Evolutionary conservation across 2,113 vertebrate species (phyloP).

Genomic region (Pelecanus crispus): DNA sequence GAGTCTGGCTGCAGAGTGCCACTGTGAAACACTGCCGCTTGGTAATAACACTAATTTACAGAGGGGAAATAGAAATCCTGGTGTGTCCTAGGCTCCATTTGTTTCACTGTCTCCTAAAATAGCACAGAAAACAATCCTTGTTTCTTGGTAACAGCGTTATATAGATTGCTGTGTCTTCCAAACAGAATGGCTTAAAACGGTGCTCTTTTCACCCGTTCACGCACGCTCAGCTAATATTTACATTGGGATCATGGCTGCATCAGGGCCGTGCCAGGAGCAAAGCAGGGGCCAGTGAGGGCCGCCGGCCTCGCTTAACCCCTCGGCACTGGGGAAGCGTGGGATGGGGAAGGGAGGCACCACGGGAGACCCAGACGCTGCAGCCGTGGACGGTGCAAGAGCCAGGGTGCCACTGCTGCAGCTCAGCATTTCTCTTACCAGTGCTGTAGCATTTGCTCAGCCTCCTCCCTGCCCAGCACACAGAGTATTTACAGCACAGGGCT

Average conservation of each 20-base stretch:
- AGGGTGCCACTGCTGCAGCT: not conserved
- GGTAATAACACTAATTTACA: slow-evolving; percentile 13
- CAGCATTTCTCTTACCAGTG: not conserved
- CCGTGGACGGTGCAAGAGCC: not conserved
- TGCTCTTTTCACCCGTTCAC: not conserved
- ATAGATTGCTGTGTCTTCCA: not conserved
- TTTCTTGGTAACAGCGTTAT: slow-evolving; percentile 32
- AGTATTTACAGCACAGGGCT: not conserved
- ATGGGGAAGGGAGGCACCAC: fast-evolving
- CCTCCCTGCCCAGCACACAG: not conserved
- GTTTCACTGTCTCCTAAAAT: slow-evolving; percentile 36
- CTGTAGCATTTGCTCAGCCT: not conserved
- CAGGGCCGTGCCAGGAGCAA: not conserved
- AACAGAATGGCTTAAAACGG: not conserved
- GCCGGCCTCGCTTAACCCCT: not conserved
- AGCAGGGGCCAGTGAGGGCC: not conserved
- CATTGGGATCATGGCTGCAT: not conserved
- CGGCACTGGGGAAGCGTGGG: fast-evolving
- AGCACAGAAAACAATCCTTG: slow-evolving; percentile 5
- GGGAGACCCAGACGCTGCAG: fast-evolving
- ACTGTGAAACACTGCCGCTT: not conserved
- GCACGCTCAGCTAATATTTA: slow-evolving; percentile 2
- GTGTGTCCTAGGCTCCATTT: not conserved
- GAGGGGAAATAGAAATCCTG: slow-evolving; percentile 5
- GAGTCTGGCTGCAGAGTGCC: not conserved